Evolutionary conservation across 2,113 vertebrate species (phyloP).

Genomic region (Spermophilus dauricus): DNA sequence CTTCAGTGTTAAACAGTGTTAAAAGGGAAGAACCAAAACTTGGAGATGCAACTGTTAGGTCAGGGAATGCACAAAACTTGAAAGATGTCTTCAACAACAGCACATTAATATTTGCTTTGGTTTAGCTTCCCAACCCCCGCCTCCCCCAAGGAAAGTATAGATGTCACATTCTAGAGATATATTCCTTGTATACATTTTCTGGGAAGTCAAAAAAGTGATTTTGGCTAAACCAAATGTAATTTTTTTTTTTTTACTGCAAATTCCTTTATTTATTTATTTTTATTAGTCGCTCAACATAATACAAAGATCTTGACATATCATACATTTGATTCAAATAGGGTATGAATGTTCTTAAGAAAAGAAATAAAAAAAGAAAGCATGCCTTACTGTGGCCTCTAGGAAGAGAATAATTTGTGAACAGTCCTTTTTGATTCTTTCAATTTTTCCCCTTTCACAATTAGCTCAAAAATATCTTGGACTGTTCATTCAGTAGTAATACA

Average conservation of each 20-base stretch:
- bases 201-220: background rate
- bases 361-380: background rate
- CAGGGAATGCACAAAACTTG: background rate
- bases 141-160: background rate
- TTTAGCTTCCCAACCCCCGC: background rate
- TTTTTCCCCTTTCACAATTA: background rate
- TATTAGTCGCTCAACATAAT: too few relatives aligned
- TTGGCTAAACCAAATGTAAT: background rate
- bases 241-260: too few relatives aligned
- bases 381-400: background rate
- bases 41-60: background rate
- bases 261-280: too few relatives aligned
- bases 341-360: too few relatives aligned
- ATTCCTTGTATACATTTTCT: background rate
- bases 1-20: background rate
- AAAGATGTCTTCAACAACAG: background rate
- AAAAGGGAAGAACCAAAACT: background rate
- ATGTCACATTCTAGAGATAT: slow-evolving; percentile 20
- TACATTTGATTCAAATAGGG: too few relatives aligned
- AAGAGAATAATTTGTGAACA: slow-evolving; percentile 13
- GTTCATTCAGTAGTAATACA: background rate
- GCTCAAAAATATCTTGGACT: background rate
- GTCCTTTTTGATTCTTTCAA: background rate
- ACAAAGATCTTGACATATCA: too few relatives aligned
- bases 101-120: background rate